These are phyloP conservation scores for Haemorhous mexicanus DNA, from an alignment of 2,113 vertebrate genomes.

Conservation along the genomic window DNA sequence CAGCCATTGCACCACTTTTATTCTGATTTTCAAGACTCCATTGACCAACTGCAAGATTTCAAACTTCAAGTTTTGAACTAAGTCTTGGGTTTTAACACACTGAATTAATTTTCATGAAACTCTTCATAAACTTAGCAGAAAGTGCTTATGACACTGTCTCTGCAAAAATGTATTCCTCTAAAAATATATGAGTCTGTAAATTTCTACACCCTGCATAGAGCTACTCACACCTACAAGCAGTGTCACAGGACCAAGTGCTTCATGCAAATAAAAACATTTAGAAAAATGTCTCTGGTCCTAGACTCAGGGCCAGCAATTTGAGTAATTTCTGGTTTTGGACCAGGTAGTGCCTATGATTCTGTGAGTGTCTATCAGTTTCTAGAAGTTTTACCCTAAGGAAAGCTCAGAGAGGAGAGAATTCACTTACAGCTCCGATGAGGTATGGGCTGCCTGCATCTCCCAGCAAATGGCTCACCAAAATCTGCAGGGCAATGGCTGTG, in stretches of 20 bases:
- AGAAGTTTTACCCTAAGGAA: neutral
- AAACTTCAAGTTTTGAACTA: neutral
- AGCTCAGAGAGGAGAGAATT: neutral
- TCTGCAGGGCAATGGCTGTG: conserved; percentile 84
- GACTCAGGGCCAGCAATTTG: neutral
- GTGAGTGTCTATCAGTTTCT: neutral
- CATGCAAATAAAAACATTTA: neutral
- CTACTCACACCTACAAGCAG: neutral
- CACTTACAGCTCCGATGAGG: conserved; percentile 79
- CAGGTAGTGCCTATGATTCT: neutral
- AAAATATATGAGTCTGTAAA: neutral
- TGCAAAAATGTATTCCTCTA: neutral
- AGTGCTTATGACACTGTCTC: neutral
- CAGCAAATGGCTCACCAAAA: conserved; percentile 79
- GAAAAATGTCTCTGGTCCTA: neutral
- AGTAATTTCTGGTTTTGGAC: neutral
- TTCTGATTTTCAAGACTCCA: neutral
- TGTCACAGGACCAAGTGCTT: neutral
- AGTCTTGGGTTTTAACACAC: neutral
- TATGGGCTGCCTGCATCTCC: conserved; percentile 86
- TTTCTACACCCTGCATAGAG: neutral
- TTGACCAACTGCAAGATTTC: neutral
- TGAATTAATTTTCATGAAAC: neutral
- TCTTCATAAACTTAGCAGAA: neutral
- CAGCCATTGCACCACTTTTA: neutral